Evolutionary conservation across 1,140 invertebrate species (phyloP), one percentile per base, ranked within the genome.

Genomic region (Diabrotica virgifera): DNA sequence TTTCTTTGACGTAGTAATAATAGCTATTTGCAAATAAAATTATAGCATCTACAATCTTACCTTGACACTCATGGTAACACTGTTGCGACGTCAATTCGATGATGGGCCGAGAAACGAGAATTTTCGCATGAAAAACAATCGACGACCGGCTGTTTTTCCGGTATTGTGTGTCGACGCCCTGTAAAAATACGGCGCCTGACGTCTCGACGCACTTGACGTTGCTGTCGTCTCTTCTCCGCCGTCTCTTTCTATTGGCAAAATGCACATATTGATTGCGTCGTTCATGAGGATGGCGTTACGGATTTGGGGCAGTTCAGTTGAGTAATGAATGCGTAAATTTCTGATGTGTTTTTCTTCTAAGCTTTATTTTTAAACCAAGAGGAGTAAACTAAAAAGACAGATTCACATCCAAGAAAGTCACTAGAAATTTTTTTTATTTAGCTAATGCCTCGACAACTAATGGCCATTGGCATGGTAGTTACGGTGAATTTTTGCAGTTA

Each of bases 11-110:
- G 40, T 46, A 46, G 8, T 46, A 8, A n/a, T 8, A 10, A 46
- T 46, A 46, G 40, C n/a, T 46, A 46, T 46, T 46, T 46, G 40
- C 40, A n/a, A 46, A 46, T 46, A 46, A 46, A 10, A 46, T 46
- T 46, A 46, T 46, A 10, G n/a, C 40, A 46, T 46, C 8, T 46
- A 46, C 3, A 5, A 46, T 46, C 40, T 46, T 46, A 46, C 40
- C 40, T 46, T 46, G 40, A 46, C 40, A 46, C 40, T 46, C 40
- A 46, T 46, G n/a, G 40, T 46, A 46, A 46, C 40, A 10, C 40
- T 46, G 40, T 46, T 10, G 8, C 40, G 40, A 46, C 40, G 40
- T 46, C 40, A 46, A 46, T 46, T n/a, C n/a, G 40, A 10, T 46
- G 40, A 6, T 24, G 24, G 24, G 24, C 4, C 1, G 1, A 24